A percentile compares a stretch with the other conserved stretches of the same genome.
These are phyloP conservation scores for Timandra comae DNA, from an alignment of 2,888 invertebrate species.

Conservation along the genomic window DNA sequence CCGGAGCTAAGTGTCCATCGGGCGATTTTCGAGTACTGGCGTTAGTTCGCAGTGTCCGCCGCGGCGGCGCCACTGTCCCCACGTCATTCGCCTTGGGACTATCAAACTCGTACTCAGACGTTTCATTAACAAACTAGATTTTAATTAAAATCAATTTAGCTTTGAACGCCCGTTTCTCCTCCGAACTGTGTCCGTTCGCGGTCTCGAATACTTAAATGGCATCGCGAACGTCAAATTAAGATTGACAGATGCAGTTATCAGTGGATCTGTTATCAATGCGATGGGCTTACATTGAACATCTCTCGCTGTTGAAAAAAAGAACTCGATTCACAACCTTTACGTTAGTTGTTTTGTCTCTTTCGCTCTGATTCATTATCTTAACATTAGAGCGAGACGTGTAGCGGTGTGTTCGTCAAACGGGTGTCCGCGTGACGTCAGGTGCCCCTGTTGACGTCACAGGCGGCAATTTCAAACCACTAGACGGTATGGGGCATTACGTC, in stretches of 20 bases:
- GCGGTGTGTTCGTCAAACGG: slow-evolving; percentile 30
- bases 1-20: slow-evolving; percentile 47
- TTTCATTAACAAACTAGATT: slow-evolving; percentile 60
- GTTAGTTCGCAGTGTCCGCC: slow-evolving; percentile 44
- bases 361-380: slow-evolving; percentile 40
- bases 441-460: slow-evolving; percentile 62
- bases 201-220: slow-evolving; percentile 13
- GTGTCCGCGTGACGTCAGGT: slow-evolving; percentile 53
- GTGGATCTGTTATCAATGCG: slow-evolving; percentile 49
- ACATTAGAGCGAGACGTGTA: slow-evolving; percentile 39
- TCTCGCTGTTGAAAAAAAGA: slow-evolving; percentile 50
- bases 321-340: slow-evolving; percentile 69
- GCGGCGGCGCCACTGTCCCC: slow-evolving; percentile 54
- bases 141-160: slow-evolving; percentile 22
- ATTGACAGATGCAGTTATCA: slow-evolving; percentile 41
- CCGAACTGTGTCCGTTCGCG: slow-evolving; percentile 13
- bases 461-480: slow-evolving; percentile 70
- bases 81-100: slow-evolving; percentile 65
- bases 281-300: slow-evolving; percentile 50
- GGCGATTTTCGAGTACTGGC: slow-evolving; percentile 61
- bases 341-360: slow-evolving; percentile 43
- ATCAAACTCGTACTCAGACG: slow-evolving; percentile 44
- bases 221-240: slow-evolving; percentile 19
- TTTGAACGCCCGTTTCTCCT: slow-evolving; percentile 9
- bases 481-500: slow-evolving; percentile 48